These are phyloP conservation scores for Hofmannophila pseudospretella DNA, from an alignment of 2,888 invertebrate genomes.

Conservation along the genomic window DNA sequence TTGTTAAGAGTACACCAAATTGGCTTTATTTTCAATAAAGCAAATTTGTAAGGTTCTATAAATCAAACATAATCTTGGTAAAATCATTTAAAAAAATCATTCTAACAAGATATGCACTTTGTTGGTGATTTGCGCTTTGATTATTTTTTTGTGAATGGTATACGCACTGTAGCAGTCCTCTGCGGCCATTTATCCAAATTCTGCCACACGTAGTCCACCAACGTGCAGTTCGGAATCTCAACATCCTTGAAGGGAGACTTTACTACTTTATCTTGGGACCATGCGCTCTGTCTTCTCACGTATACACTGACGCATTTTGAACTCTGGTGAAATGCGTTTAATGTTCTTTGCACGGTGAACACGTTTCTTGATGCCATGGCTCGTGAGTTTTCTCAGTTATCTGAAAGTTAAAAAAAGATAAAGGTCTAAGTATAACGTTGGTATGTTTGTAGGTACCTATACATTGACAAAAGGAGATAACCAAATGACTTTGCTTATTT, in stretches of 20 bases:
- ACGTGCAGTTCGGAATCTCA: constrained; percentile 67
- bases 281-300: constrained; percentile 42
- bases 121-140: too few species aligned
- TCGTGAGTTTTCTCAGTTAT: background rate
- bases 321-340: constrained; percentile 27
- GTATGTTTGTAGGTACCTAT: too few species aligned
- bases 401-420: background rate
- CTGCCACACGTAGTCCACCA: constrained; percentile 81
- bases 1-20: too few species aligned
- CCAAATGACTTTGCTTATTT: too few species aligned
- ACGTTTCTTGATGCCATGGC: constrained; percentile 31
- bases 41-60: too few species aligned
- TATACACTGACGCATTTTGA: constrained; percentile 28
- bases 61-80: too few species aligned
- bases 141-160: too few species aligned
- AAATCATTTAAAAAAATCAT: too few species aligned
- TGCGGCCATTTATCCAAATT: constrained; percentile 81
- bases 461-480: too few species aligned
- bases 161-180: constrained; percentile 79
- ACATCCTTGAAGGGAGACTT: constrained; percentile 72
- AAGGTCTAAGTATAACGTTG: too few species aligned
- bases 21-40: too few species aligned
- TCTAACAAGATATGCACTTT: too few species aligned
- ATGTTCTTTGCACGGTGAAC: constrained; percentile 32
- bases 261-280: constrained; percentile 54